These are phyloP conservation scores for Alsophila aescularia DNA, from an alignment of 2,888 invertebrate species.

Conservation along the genomic window DNA sequence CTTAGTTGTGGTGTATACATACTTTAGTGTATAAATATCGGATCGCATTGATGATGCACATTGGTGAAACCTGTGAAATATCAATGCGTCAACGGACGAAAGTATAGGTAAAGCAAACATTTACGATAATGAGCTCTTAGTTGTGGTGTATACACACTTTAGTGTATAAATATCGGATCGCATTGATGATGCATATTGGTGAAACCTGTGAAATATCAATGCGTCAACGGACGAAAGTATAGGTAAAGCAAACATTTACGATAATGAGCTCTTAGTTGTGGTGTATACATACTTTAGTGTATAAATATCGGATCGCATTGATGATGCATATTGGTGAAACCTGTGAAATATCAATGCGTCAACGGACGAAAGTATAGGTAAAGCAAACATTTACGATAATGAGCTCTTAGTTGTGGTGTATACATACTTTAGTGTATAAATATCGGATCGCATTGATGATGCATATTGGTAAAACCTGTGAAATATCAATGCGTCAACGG, in stretches of 20 bases:
- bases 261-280: not conserved
- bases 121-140: not conserved
- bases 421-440: not conserved
- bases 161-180: constrained; percentile 1
- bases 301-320: constrained; percentile 3
- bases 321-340: constrained; percentile 33
- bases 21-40: constrained; percentile 1
- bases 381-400: not conserved
- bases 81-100: constrained; percentile 41
- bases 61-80: constrained; percentile 34
- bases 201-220: constrained; percentile 37
- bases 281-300: not conserved
- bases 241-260: not conserved
- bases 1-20: no score
- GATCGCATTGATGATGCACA: constrained; percentile 24
- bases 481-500: constrained; percentile 36
- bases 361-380: constrained; percentile 43
- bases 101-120: constrained; percentile 31
- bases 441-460: constrained; percentile 12
- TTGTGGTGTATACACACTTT: no score
- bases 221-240: constrained; percentile 43
- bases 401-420: no score
- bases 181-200: constrained; percentile 28
- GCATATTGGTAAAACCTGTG: constrained; percentile 34
- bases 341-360: constrained; percentile 36